Base-by-base conservation (phyloP, 2,797 vertebrate species). In the Esox lucius region DNA sequence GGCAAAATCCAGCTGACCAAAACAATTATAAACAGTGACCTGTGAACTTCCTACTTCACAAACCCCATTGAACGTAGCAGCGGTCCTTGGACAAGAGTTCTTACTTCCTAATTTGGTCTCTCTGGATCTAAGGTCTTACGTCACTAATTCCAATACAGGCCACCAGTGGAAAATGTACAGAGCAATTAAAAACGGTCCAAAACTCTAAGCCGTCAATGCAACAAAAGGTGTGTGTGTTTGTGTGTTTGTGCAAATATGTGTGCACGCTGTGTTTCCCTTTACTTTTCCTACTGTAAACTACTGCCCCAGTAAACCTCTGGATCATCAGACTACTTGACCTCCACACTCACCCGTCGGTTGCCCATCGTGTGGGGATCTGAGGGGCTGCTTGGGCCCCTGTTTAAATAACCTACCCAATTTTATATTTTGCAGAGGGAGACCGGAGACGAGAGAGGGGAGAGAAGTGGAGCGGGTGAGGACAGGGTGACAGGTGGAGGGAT, bases 141-240 rank as follows among this genome's bases (percentile, higher is more conserved):
- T 73, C 35, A 64, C 1, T 64, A 70, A 70, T 72, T 62, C 61
- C 35, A 59, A 71, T 56, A 83, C 80, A 56, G 53, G 76, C 80
- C 73, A 82, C 82, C 83, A 85, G 84, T 85, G 70, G 81, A 88
- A 72, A 89, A 92, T 93, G 89, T 91, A 89, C 86, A 92, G 90
- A 87, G 87, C 86, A 93, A 90, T 91, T 91, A 91, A 24, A 56
- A 82, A 74, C 61, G 68, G 81, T 69, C 85, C 78, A 81, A 92
- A 85, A 75, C 75, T 84, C 80, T 78, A 79, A 86, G 80, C 93
- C 81, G 84, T 78, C 81, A 78, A 82, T 86, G 87, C 88, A 91
- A 84, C 83, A 78, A 49, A 84, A 88, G 79, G 62, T 83, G 53
- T 22, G 33, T 39, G 17, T 59, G 33, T 5, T 24, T 9, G 49